Evolutionary conservation across 2,888 invertebrate species (phyloP).

Genomic region (Perizoma flavofasciatum): DNA sequence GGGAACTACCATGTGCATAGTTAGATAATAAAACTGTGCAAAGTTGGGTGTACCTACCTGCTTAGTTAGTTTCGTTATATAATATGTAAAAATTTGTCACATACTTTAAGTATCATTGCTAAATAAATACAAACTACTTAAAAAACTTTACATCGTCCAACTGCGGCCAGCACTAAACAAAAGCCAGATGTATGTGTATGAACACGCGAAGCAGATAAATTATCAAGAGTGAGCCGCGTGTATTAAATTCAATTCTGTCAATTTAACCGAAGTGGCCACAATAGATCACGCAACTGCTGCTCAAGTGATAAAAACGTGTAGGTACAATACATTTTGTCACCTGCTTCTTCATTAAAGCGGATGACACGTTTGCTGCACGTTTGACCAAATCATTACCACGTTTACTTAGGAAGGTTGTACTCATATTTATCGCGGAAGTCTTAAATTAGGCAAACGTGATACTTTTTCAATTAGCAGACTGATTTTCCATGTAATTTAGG

Average conservation of each 20-base stretch:
- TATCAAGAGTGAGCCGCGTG: slow-evolving; percentile 58
- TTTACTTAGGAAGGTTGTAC: slow-evolving; percentile 2
- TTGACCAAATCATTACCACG: slow-evolving; percentile 31
- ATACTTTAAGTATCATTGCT: no score
- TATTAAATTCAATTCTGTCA: slow-evolving; percentile 67
- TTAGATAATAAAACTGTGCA: no score
- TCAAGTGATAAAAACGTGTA: slow-evolving; percentile 2
- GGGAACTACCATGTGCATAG: no score
- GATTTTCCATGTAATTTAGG: slow-evolving; percentile 8
- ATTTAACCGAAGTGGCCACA: slow-evolving; percentile 53
- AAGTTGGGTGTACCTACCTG: no score
- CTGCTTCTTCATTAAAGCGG: slow-evolving; percentile 16
- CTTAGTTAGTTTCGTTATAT: no score
- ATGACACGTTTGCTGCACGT: slow-evolving; percentile 26
- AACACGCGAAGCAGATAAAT: slow-evolving; percentile 47
- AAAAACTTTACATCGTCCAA: slow-evolving; percentile 20
- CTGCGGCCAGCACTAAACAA: slow-evolving; percentile 20
- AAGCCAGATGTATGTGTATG: no score
- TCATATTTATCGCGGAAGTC: slow-evolving; percentile 12
- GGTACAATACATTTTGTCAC: slow-evolving; percentile 28
- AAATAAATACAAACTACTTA: background rate
- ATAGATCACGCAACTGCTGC: slow-evolving; percentile 27
- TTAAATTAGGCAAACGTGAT: slow-evolving; percentile 1
- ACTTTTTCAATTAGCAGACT: slow-evolving; percentile 1
- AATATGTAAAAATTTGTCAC: no score